Evolutionary conservation across 2,113 vertebrate genomes (phyloP).

Genomic region (Zosterops pallidus): DNA sequence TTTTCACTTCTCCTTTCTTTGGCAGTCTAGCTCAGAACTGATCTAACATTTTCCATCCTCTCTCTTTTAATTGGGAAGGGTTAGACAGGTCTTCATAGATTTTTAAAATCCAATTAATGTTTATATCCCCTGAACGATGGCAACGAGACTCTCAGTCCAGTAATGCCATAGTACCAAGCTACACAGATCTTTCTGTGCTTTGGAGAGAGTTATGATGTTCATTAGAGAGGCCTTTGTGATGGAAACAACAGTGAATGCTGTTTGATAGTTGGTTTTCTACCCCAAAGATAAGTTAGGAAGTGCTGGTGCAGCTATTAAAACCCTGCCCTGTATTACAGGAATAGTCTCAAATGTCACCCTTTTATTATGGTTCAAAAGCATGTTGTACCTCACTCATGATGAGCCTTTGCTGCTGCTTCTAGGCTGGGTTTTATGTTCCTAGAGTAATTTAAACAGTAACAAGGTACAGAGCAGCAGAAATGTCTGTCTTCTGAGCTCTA

Average conservation of each 20-base stretch:
- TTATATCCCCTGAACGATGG: accelerated
- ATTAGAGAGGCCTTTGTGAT: neutral
- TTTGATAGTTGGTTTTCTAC: neutral
- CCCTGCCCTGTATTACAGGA: neutral
- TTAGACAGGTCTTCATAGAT: neutral
- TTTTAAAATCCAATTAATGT: neutral
- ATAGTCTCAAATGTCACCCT: neutral
- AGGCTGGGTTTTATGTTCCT: neutral
- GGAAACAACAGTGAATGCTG: neutral
- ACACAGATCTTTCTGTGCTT: neutral
- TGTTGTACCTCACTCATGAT: neutral
- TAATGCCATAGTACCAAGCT: neutral
- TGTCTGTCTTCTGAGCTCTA: neutral
- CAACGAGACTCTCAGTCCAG: neutral
- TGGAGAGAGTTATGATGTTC: neutral
- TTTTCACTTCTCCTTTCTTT: neutral
- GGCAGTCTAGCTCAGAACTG: neutral
- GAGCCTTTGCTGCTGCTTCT: neutral
- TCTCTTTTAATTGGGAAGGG: neutral
- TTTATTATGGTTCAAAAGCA: neutral
- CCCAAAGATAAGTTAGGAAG: neutral
- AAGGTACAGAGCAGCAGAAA: neutral
- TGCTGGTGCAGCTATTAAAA: neutral
- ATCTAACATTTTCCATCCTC: neutral
- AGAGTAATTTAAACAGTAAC: neutral